Evolutionary conservation across 2,888 invertebrate species (phyloP).

Genomic region (Ochlodes sylvanus): DNA sequence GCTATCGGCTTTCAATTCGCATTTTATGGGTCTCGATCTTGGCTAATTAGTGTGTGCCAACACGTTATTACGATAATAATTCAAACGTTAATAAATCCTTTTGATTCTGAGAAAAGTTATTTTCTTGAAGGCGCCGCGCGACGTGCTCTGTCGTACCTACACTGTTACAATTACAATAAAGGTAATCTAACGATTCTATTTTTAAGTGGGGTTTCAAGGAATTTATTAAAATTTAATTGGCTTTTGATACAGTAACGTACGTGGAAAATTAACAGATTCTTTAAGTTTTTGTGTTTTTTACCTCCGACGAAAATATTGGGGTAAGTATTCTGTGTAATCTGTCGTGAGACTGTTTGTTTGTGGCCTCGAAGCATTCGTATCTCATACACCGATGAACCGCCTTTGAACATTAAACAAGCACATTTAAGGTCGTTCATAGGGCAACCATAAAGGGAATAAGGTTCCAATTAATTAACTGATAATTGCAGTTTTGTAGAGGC

Average conservation of each 20-base stretch:
- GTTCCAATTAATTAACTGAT: too few species aligned
- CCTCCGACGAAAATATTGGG: too few species aligned
- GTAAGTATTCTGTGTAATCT: too few species aligned
- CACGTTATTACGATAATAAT: constrained; percentile 32
- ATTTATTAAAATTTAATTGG: constrained; percentile 10
- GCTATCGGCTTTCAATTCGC: constrained; percentile 33
- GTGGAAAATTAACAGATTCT: too few species aligned
- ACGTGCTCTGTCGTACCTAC: constrained; percentile 9
- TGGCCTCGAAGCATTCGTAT: too few species aligned
- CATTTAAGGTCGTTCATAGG: too few species aligned
- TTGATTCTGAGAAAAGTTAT: constrained; percentile 32
- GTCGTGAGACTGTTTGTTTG: too few species aligned
- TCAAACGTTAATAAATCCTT: constrained; percentile 20
- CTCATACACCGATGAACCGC: too few species aligned
- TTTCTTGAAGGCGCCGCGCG: constrained; percentile 20
- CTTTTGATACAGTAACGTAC: not conserved
- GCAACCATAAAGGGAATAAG: too few species aligned
- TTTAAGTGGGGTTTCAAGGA: constrained; percentile 21
- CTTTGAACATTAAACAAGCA: too few species aligned
- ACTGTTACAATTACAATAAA: constrained; percentile 1
- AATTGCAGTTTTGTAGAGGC: too few species aligned
- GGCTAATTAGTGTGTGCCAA: constrained; percentile 28
- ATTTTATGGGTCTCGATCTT: constrained; percentile 29
- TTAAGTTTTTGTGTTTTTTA: too few species aligned
- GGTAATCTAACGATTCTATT: constrained; percentile 16